phyloP scores from a whole-genome alignment of 2,888 invertebrate genomes.

The Sarcophaga carnaria region DNA sequence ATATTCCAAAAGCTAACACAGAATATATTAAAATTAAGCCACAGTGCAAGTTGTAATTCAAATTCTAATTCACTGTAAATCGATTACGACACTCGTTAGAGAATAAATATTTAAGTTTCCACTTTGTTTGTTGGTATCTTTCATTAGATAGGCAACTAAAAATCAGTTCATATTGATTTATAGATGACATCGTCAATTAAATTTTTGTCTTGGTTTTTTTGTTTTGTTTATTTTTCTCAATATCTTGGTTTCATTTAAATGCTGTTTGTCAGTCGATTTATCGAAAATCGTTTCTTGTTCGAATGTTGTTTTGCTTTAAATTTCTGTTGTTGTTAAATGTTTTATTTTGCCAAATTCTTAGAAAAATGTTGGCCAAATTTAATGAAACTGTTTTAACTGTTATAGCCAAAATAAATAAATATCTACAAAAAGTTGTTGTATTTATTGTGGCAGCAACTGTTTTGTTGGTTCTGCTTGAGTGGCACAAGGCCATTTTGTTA shows the following conservation, averaged over 20 bases:
- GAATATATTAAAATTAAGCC: too few species aligned
- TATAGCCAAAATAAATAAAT: constrained; percentile 10
- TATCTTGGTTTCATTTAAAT: constrained; percentile 5
- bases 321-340: constrained; percentile 14
- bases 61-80: too few species aligned
- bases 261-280: too few species aligned
- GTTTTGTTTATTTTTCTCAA: constrained; percentile 24
- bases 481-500: constrained; percentile 64
- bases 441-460: constrained; percentile 34
- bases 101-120: too few species aligned
- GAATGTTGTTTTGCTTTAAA: constrained; percentile 45
- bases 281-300: background rate
- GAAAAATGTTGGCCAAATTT: constrained; percentile 45
- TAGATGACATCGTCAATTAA: background rate
- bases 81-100: too few species aligned
- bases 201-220: constrained; percentile 7
- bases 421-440: constrained; percentile 31
- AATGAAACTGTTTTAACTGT: constrained; percentile 32
- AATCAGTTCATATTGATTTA: too few species aligned
- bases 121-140: too few species aligned
- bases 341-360: constrained; percentile 40
- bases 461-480: constrained; percentile 65
- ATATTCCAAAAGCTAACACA: too few species aligned
- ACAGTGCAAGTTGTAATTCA: too few species aligned
- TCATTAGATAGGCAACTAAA: too few species aligned